Evolutionary conservation across 2,888 invertebrate species (phyloP).

Genomic region (Muschampia plurimacula): DNA sequence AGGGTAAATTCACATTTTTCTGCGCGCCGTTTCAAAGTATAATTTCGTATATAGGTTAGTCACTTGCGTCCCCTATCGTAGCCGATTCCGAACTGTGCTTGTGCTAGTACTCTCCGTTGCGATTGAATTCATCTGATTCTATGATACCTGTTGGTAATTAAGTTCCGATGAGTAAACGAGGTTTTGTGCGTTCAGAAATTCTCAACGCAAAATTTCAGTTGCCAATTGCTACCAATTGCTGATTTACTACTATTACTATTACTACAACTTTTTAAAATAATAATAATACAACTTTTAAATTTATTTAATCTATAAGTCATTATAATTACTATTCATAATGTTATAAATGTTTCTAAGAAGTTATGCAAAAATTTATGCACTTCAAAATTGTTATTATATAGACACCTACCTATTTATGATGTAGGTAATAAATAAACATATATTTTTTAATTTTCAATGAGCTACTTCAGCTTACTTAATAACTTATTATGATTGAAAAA

Average conservation of each 20-base stretch:
- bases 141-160: constrained; percentile 17
- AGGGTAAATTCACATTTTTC: background rate
- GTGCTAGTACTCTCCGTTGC: background rate
- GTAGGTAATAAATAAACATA: too few relatives aligned
- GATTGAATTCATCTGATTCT: constrained; percentile 19
- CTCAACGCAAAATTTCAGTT: background rate
- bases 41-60: constrained; percentile 22
- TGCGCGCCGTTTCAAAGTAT: background rate
- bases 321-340: too few relatives aligned
- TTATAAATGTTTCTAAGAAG: too few relatives aligned
- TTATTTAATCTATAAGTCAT: too few relatives aligned
- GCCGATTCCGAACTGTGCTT: constrained; percentile 48
- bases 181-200: constrained; percentile 13
- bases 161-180: background rate
- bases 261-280: background rate
- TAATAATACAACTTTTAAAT: too few relatives aligned
- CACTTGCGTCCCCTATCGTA: constrained; percentile 47
- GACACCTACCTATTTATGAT: too few relatives aligned
- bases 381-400: too few relatives aligned
- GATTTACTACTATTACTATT: background rate
- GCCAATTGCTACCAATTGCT: background rate
- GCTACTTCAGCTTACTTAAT: too few relatives aligned
- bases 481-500: background rate
- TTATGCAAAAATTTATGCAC: too few relatives aligned
- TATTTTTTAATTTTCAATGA: too few relatives aligned